Evolutionary conservation across 2,888 invertebrate genomes (phyloP), one percentile per base, ranked within the genome.

Genomic region (Tribolium freemani): DNA sequence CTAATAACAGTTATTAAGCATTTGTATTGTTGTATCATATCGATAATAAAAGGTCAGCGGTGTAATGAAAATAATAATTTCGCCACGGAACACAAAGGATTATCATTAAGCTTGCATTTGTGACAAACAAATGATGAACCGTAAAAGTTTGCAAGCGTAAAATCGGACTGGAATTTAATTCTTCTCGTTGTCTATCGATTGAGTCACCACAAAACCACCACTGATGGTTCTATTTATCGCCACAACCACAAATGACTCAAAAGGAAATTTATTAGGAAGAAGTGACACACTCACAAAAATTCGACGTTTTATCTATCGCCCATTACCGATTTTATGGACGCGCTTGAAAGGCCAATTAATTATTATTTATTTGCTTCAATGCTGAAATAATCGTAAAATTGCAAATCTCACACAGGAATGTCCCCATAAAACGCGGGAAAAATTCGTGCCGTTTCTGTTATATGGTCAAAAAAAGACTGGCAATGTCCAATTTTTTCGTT

Each of bases 191-290:
- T 63, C 69, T 63, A 69, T 57, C 58, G 63, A 69, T 72, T 72
- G 63, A 72, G 54, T 72, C 72, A 72, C 68, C 71, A 68, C 68
- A 61, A 71, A 67, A 71, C 71, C 66, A 16, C 58, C 58, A 58
- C 38, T 71, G 67, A 71, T 71, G 60, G 67, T 66, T 60, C 67
- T 68, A 68, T 61, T 72, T 72, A 72, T 68, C 56, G 50, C 61
- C 26, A 50, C 20, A 72, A 72, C 70, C 70, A 50, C 61, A 70
- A 63, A 63, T 46, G 46, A 26, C 54, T 71, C 66, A 57, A 71
- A 54, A 57, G 31, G 44, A 69, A 71, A 67, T 60, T 71, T 48
- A 67, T 60, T 21, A 44, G 46, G 9, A 38, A 44, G 46, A 63
- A 44, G 58, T 68, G 68, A 72, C 72, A 68, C 68, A 67, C 20